Evolutionary conservation across 2,888 invertebrate species (phyloP), one percentile per base, ranked within the genome.

Genomic region (Conomelus anceps): DNA sequence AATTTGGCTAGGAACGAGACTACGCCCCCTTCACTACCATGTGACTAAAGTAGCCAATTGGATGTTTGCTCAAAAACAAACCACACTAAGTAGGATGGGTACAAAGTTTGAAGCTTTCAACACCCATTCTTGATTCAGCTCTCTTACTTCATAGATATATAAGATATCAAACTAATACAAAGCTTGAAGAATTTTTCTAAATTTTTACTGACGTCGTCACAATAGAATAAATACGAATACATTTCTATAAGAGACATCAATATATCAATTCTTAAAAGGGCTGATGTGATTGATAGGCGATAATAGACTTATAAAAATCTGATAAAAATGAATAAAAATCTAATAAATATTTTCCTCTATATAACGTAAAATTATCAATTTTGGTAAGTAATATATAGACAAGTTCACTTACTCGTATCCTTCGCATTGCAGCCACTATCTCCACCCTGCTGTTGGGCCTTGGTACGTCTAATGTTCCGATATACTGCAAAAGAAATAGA

Each of bases 361-460:
- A 26, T 26, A n/a, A n/a, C 26, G 4, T 26, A 11, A 26, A 26
- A 26, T 26, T 4, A 26, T 26, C 26, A 26, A 26, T 26, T 26
- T 26, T 26, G 26, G 26, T 26, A 26, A 7, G 34, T 34, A 9
- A n/a, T n/a, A n/a, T n/a, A 90, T 63, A 41, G 11, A 88, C 85
- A 85, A 90, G 23, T n/a, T 91, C 90, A 95, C 97, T 97, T 94
- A 99, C 99, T 93, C 99, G 96, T 93, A 99, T 99, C 93, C 98
- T 95, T 91, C 99, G 96, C 99, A 99, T 99, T 91, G 99, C 99
- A 91, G 99, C 98, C 90, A 99, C 99, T 93, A 99, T 99, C 94
- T 99, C 99, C 91, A 99, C 97, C 92, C 99, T 95, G 93, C 98
- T 99, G 91, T 98, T 97, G 29, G 99, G 99, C 92, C 99, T 95